Evolutionary conservation across 2,888 invertebrate species (phyloP), one percentile per base, ranked within the genome.

Genomic region (Carterocephalus palaemon): DNA sequence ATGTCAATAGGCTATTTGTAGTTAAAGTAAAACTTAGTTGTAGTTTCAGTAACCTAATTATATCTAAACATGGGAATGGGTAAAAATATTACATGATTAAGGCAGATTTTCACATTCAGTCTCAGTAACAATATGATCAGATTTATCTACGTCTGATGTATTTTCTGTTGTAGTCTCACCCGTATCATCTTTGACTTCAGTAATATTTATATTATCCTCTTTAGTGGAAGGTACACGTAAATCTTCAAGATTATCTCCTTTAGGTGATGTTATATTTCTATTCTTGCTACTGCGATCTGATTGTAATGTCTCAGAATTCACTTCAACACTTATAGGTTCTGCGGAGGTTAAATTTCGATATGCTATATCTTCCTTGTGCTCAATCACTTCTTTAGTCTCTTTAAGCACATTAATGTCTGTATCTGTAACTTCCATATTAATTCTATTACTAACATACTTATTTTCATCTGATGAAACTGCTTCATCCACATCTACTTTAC

Each of bases 401-500:
- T 76, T 76, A 19, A 84, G 54, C 32, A 85, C 64, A 42, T 74
- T 74, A 46, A 85, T 63, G 52, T 77, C 71, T 34, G 67, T 69
- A 47, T 83, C 70, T n/a, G 70, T 63, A 16, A 85, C 81, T 65
- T 81, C 78, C 83, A 85, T 84, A 57, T 81, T 85, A 57, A 85
- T 72, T 57, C 71, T 77, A 75, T 75, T 85, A 34, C 70, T 75
- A 48, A 83, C 67, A 40, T 77, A 72, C 62, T 67, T 78, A 59
- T 64, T 63, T 23, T 73, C 75, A 55, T 74, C 70, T 51, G 69
- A 39, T 7, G 62, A 56, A 46, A 64, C 50, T 24, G 74, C 57
- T 55, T 80, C 79, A 46, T 82, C 75, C 34, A 75, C 60, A 34
- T 76, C 69, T 19, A 64, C 62, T 39, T 70, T 74, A 20, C 75